phyloP scores from a whole-genome alignment of 2,888 invertebrate species.

The Psylliodes chrysocephalus region DNA sequence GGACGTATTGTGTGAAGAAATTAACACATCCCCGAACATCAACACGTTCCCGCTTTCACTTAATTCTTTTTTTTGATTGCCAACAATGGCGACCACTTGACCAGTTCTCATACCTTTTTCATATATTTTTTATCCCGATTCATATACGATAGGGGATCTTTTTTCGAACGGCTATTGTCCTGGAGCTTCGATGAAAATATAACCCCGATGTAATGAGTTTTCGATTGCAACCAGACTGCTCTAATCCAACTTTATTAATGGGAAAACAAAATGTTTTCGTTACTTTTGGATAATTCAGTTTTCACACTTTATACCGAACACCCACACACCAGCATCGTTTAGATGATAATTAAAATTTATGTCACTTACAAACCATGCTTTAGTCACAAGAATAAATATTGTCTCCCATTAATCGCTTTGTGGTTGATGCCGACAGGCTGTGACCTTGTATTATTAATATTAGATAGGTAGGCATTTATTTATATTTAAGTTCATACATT shows the following conservation, averaged over 20 bases:
- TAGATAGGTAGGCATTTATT: no score
- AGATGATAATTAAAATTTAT: no score
- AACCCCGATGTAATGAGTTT: conserved; percentile 41
- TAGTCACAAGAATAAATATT: no score
- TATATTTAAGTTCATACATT: no score
- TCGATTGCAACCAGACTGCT: conserved; percentile 41
- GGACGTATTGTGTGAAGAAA: neutral
- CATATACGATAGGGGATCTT: conserved; percentile 32
- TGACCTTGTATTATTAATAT: no score
- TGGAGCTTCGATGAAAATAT: conserved; percentile 24
- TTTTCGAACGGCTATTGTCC: conserved; percentile 26
- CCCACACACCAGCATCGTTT: no score
- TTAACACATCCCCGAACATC: conserved; percentile 2
- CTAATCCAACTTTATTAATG: conserved; percentile 46
- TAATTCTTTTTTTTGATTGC: conserved; percentile 35
- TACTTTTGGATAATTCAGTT: no score
- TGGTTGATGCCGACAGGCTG: no score
- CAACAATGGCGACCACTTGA: conserved; percentile 41
- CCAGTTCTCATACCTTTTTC: conserved; percentile 43
- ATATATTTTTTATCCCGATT: conserved; percentile 35
- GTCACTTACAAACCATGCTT: no score
- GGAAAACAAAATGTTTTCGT: conserved; percentile 41
- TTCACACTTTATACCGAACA: no score
- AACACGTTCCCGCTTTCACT: conserved; percentile 29
- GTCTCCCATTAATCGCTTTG: no score